phyloP scores from a whole-genome alignment of 2,797 vertebrate species.

The Antrozous pallidus region DNA sequence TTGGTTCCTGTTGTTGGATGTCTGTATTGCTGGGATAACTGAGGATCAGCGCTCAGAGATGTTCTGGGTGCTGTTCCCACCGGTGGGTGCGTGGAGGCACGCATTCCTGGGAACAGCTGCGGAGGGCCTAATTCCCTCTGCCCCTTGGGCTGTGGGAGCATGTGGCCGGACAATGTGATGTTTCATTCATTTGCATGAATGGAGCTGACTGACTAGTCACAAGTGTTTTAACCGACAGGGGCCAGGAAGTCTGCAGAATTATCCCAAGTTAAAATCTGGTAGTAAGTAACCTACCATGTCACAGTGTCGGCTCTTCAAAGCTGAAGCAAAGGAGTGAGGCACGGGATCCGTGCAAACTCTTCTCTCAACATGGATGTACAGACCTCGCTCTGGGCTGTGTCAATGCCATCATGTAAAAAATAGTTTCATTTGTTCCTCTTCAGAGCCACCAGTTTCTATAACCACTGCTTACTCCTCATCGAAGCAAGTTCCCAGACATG shows the following conservation, averaged over 20 bases:
- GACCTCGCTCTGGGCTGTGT: background rate
- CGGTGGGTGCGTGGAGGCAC: background rate
- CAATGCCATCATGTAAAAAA: background rate
- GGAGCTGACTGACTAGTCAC: constrained; percentile 65
- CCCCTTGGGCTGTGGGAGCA: constrained; percentile 33
- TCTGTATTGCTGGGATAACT: background rate
- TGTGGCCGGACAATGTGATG: constrained; percentile 57
- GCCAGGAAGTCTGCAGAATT: constrained; percentile 19
- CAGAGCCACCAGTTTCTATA: background rate
- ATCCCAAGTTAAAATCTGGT: background rate
- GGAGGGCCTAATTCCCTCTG: constrained; percentile 10
- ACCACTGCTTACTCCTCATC: background rate
- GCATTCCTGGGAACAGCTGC: constrained; percentile 64
- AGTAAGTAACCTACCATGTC: background rate
- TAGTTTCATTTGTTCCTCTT: background rate
- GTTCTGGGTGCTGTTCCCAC: background rate
- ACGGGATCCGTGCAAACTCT: background rate
- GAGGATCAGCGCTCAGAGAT: background rate
- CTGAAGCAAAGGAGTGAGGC: background rate
- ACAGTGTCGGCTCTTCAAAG: background rate
- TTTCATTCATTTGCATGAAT: constrained; percentile 49
- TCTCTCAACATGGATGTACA: background rate
- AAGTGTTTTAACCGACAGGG: constrained; percentile 62
- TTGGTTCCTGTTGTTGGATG: background rate
- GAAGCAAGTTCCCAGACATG: background rate